A percentile compares a stretch with the other conserved stretches of the same genome.
These are phyloP conservation scores for Syngnathus scovelli DNA, from an alignment of 2,113 vertebrate species.

Conservation along the genomic window DNA sequence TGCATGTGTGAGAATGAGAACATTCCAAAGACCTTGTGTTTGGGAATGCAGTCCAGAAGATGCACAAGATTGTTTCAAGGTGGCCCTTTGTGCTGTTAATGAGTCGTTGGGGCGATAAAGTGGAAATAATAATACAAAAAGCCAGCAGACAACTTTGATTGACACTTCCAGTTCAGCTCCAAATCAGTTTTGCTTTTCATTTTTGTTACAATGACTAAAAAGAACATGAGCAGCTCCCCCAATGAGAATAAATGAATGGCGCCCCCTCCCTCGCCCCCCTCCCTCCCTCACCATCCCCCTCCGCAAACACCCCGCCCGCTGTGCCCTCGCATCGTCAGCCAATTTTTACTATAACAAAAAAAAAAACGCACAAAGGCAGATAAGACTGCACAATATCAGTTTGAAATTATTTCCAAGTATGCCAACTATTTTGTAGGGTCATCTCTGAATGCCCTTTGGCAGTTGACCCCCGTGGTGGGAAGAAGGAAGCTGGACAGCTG, in stretches of 20 bases:
- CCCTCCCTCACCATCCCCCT: background rate
- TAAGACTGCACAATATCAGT: slow-evolving; percentile 22
- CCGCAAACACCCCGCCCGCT: background rate
- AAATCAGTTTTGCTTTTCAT: background rate
- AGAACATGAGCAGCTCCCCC: slow-evolving; percentile 25
- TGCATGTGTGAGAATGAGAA: slow-evolving; percentile 45
- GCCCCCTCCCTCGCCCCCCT: background rate
- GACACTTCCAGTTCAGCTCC: background rate
- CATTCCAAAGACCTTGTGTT: slow-evolving; percentile 43
- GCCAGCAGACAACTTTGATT: background rate
- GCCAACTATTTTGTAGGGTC: slow-evolving; percentile 43
- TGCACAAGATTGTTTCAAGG: slow-evolving; percentile 56
- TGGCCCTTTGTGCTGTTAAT: slow-evolving; percentile 39
- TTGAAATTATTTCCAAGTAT: slow-evolving; percentile 49
- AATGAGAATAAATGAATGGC: slow-evolving; percentile 41
- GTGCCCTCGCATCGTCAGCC: slow-evolving; percentile 25
- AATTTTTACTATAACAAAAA: slow-evolving; percentile 52
- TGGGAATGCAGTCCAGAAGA: slow-evolving; percentile 48
- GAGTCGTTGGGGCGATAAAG: slow-evolving; percentile 9
- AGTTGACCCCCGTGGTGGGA: slow-evolving; percentile 6
- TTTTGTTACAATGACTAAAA: slow-evolving; percentile 20
- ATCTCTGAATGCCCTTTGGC: slow-evolving; percentile 27
- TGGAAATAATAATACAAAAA: too few species aligned
- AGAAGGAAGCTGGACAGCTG: slow-evolving; percentile 32
- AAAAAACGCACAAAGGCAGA: slow-evolving; percentile 19